A percentile compares a stretch with the other conserved stretches of the same genome.
Conservation (phyloP, 1,140 invertebrate species). For the Phocides pigmalion region DNA sequence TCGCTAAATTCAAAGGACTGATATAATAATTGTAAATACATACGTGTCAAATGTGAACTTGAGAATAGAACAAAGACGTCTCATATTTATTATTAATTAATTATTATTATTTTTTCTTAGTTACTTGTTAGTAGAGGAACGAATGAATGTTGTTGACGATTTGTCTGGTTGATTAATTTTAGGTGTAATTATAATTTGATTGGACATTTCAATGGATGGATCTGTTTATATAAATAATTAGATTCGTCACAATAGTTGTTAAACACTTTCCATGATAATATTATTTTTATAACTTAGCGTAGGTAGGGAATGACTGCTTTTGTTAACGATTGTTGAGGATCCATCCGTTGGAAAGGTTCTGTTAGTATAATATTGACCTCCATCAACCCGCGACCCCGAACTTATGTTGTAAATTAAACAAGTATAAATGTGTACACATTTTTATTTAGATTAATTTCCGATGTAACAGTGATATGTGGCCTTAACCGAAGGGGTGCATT, state of each 20-base stretch:
- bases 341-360: constrained; percentile 49
- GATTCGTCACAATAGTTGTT: constrained; percentile 53
- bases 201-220: constrained; percentile 57
- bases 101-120: constrained; percentile 52
- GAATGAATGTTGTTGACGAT: constrained; percentile 66
- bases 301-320: constrained; percentile 43
- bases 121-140: constrained; percentile 52
- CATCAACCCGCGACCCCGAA: constrained; percentile 25
- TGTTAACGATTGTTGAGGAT: constrained; percentile 39
- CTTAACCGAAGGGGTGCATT: constrained; percentile 67
- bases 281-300: constrained; percentile 55
- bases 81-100: constrained; percentile 73
- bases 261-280: constrained; percentile 55
- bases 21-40: constrained; percentile 71
- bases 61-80: constrained; percentile 72
- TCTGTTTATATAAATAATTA: constrained; percentile 41
- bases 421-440: constrained; percentile 59
- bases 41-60: constrained; percentile 64
- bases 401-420: constrained; percentile 45
- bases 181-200: constrained; percentile 53
- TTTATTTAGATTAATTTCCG: constrained; percentile 64
- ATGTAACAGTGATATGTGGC: constrained; percentile 73
- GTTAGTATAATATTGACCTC: constrained; percentile 29
- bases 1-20: constrained; percentile 63
- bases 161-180: constrained; percentile 69